Base-by-base conservation (phyloP, 2,113 vertebrate species). In the Myxocyprinus asiaticus region DNA sequence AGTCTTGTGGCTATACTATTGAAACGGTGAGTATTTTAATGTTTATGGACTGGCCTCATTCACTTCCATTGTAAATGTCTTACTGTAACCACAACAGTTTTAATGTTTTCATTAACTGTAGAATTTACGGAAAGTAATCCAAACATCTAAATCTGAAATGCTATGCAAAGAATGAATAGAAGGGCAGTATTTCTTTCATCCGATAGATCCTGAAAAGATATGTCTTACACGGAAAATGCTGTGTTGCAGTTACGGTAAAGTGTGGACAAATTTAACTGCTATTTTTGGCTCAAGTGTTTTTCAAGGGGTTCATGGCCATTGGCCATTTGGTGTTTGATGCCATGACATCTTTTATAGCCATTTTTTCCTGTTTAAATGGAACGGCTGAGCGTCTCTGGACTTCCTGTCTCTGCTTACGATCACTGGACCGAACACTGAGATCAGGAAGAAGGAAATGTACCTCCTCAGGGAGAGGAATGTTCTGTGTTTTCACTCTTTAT, bases 401-500 rank as follows among this genome's bases (percentile, higher is more conserved):
- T 84, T 84, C 79, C 79, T 73, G 73, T 44, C 80, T 56, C 43
- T 47, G 67, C 68, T 44, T 77, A 66, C 12, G 58, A 75, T 61
- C 77, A 70, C 12, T 51, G 42, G n/a, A 62, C 51, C 15, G 80
- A 73, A 83, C 79, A 79, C 62, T 2, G 71, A 66, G 82, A 76
- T 71, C 79, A 76, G 77, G 84, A 84, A 82, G 66, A 67, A 77
- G 66, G 73, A 81, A 63, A 47, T 45, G 12, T 81, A 50, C 14
- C 59, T 56, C 59, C 50, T 45, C 10, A 33, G 58, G 69, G 66
- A 81, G 12, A 2, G 56, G 59, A 56, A 67, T 67, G 76, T 81
- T 81, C 74, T 71, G 83, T 83, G 85, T 81, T 87, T 64, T 77
- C 72, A 68, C 59, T 33, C 58, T 82, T 81, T 79, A 68, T 50